Base-by-base conservation (phyloP, 30 jellyfish, hydroid and myxozoan species). In the Cassiopea xamachana region DNA sequence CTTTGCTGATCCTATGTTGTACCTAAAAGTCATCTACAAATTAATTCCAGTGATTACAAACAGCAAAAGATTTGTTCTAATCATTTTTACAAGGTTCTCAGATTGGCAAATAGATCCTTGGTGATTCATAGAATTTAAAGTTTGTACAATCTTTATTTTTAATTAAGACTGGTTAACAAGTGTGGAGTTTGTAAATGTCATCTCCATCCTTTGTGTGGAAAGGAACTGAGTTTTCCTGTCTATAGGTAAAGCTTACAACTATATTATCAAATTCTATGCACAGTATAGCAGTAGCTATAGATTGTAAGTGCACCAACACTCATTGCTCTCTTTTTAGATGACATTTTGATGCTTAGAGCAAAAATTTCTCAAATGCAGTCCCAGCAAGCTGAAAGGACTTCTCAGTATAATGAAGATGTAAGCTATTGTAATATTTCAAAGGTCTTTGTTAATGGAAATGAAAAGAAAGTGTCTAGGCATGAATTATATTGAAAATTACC, bases 371-470 rank as follows among this genome's bases (percentile, higher is more conserved):
- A 67, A 18, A 78, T 88, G 90, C 90, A 88, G 79, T 68, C 88
- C 0, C 86, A 88, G 16, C 90, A 88, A 88, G 95, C 95, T 46
- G 95, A 88, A 17, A 88, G 88, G 48, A 90, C 82, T n/a, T 88
- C 70, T 44, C 90, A 88, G 49, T 78, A 88, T 59, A 88, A 88
- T 58, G 95, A 88, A 79, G 90, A 88, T 70, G 95, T 88, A 69
- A 68, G 85, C 7, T 47, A 48, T 50, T 7, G n/a, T 45, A 4
- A 61, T 45, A 2, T 64, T 68, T 10, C 4, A 13, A 82, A 64
- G 44, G 15, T 39, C 10, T 10, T 44, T 81, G 2, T 81, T 49
- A 17, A 2, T 2, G 18, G 2, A 16, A 15, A 7, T 14, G 8
- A 4, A 17, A 39, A 58, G 15, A n/a, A 3, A 55, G 18, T 46